Evolutionary conservation across 1,140 invertebrate genomes (phyloP), one percentile per base, ranked within the genome.

Genomic region (Ditylenchus dipsaci): DNA sequence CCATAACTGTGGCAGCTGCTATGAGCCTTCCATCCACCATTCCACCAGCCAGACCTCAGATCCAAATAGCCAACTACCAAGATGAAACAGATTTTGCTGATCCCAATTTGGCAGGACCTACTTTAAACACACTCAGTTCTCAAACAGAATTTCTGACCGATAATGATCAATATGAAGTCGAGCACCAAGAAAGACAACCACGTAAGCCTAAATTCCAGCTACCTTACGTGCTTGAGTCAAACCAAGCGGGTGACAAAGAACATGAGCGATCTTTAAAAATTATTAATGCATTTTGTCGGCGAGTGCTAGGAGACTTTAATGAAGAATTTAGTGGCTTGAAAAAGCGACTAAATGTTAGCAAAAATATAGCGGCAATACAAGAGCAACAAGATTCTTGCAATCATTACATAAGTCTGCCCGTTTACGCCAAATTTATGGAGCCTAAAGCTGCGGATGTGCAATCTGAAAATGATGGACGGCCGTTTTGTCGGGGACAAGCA

Each of bases 131-230:
- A 21, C n/a, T 75, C 26, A 3, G 11, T 38, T 3, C 3, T 38
- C 11, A 11, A 11, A 11, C 11, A 38, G 33, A 38, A 38, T 38
- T 5, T 38, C 33, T 38, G 33, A 38, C 33, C 11, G 33, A 38
- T 11, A 11, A 38, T 11, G 33, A 38, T 11, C 3, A 38, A 38
- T 38, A 38, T 11, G 33, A 38, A 5, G 33, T 38, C 3, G 33
- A 38, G 33, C 19, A 17, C 21, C 30, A 45, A 21, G 71, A 65
- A n/a, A n/a, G 43, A 8, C 49, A 53, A 66, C 29, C 27, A 30
- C 66, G 66, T 68, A 68, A 68, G 66, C 66, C 61, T 45, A 69
- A 69, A 69, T 43, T 68, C 26, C 66, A 29, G 7, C 60, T 68
- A 11, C 29, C 59, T 5, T 30, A 45, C 17, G 59, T 61, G 29